Percentiles rank a stretch among this genome's conserved stretches.
phyloP scores from a whole-genome alignment of 2,888 invertebrate species.

The Dinocampus coccinellae region DNA sequence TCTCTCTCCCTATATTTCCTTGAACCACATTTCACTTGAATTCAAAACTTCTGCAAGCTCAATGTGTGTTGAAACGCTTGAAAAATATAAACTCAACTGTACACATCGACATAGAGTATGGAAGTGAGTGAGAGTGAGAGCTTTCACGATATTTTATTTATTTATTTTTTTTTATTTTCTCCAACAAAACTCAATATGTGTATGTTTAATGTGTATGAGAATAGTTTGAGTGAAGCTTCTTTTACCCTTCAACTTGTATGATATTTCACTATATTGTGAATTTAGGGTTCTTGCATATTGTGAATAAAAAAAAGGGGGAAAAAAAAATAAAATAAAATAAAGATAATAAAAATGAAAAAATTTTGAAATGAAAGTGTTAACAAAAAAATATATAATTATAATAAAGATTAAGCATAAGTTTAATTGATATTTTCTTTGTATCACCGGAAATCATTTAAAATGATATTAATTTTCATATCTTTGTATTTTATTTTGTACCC shows the following conservation, averaged over 20 bases:
- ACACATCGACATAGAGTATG: too few species aligned
- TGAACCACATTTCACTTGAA: background rate
- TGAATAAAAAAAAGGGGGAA: too few species aligned
- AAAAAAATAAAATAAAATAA: background rate
- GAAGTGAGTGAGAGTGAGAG: too few species aligned
- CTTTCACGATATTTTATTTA: conserved; percentile 14
- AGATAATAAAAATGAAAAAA: too few species aligned
- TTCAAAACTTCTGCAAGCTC: background rate
- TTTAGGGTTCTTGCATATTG: conserved; percentile 59
- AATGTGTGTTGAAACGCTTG: background rate
- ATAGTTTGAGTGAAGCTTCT: conserved; percentile 42
- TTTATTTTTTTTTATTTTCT: too few species aligned
- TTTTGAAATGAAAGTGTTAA: too few species aligned
- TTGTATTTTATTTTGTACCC: conserved; percentile 20
- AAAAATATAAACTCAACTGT: conserved; percentile 7
- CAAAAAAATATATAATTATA: too few species aligned
- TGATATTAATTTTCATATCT: too few species aligned
- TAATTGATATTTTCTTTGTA: too few species aligned
- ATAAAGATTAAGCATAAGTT: too few species aligned
- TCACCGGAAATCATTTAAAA: too few species aligned
- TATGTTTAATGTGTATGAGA: conserved; percentile 30
- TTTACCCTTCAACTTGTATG: background rate
- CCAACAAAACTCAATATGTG: conserved; percentile 6
- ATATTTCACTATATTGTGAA: conserved; percentile 54
- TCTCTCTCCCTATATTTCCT: too few species aligned